Evolutionary conservation across 2,797 vertebrate genomes (phyloP), one percentile per base, ranked within the genome.

Genomic region (Paramormyrops hopkinsi): DNA sequence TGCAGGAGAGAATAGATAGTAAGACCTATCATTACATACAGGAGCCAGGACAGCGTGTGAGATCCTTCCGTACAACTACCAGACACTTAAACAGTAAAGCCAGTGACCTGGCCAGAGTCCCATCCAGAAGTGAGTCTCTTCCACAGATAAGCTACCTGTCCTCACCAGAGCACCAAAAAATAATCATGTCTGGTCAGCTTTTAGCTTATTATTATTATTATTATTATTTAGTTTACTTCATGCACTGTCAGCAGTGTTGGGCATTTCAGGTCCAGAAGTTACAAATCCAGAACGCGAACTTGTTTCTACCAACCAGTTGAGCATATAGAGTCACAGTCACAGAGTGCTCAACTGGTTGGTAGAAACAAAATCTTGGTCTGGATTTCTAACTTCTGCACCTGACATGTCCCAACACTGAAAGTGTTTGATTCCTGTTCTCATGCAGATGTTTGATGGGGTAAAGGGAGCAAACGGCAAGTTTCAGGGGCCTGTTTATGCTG

Each of bases 1-100:
- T 37, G 25, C 79, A 89, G 37, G 90, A 91, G 91, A 92, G 93
- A 92, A 94, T 91, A 92, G 92, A 92, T 17, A 79, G 73, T 1
- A 19, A 79, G 73, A 41, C 37, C 73, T 44, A 41, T 79, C 37
- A 79, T 41, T 44, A n/a, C 33, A 79, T 5, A 46, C 73, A 41
- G 73, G 19, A n/a, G 17, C 41, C 73, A 79, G 73, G 73, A 79
- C 17, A n/a, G 73, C 8, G 2, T 41, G 73, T 19, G 17, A 79
- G 37, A n/a, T 14, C 73, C 37, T 8, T n/a, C 37, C 2, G 17
- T 44, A 79, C 12, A 73, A 12, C 65, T 73, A 33, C 29, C 29
- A 73, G 29, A 12, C 65, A 33, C 29, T 33, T 37, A 73, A 73
- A 73, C 12, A 33, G 65, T 73, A 73, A 33, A 37, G 29, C 29